Conservation (phyloP, 2,888 invertebrate species). For the Drosophila silvestris region DNA sequence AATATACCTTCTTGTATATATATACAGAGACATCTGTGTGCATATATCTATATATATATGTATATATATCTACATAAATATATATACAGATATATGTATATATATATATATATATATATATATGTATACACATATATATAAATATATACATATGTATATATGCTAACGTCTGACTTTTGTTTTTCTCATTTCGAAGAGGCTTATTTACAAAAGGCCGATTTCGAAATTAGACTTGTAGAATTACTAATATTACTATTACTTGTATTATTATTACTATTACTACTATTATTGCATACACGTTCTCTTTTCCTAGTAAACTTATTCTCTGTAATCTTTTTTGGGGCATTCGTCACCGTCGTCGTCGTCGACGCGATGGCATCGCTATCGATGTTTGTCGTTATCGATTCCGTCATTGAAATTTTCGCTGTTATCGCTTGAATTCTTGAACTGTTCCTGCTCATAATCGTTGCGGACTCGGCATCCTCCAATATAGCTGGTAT, state of each 20-base stretch:
- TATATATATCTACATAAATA: conserved; percentile 5
- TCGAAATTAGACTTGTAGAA: conserved; percentile 83
- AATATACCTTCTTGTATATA: conserved; percentile 36
- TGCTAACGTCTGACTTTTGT: conserved; percentile 78
- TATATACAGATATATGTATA: conserved; percentile 20
- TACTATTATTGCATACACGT: conserved; percentile 84
- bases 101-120: conserved; percentile 1
- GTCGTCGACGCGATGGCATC: conserved; percentile 10
- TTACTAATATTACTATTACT: conserved; percentile 77
- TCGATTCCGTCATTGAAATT: conserved; percentile 7
- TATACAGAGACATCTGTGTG: background rate
- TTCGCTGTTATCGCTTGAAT: conserved; percentile 39
- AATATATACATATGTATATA: conserved; percentile 45
- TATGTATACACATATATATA: conserved; percentile 9
- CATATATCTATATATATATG: conserved; percentile 8
- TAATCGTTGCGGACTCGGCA: conserved; percentile 58
- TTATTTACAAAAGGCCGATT: conserved; percentile 82
- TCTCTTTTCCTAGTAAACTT: conserved; percentile 85
- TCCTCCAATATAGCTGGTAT: conserved; percentile 78
- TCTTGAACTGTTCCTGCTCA: conserved; percentile 58
- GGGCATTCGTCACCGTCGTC: conserved; percentile 38
- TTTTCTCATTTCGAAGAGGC: conserved; percentile 82
- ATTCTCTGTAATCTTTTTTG: conserved; percentile 82
- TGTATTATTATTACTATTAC: conserved; percentile 70
- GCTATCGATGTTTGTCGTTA: conserved; percentile 16